Base-by-base conservation (phyloP, 2,888 invertebrate genomes). In the Cosmia pyralina region DNA sequence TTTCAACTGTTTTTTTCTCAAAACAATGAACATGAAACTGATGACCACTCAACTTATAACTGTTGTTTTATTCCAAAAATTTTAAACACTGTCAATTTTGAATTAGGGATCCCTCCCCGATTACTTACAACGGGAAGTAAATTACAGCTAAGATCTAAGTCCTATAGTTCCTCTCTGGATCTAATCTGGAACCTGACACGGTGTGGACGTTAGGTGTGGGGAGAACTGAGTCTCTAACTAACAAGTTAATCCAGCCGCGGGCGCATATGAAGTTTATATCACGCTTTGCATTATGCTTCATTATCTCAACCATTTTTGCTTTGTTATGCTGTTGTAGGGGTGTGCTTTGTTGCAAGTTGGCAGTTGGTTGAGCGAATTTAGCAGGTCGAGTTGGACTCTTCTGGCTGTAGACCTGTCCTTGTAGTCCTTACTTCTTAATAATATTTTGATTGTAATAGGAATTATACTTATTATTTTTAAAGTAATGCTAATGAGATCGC, bases 211-310 rank as follows among this genome's bases (percentile, higher is more conserved):
- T 72, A 76, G 79, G 76, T 84, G 81, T 78, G 74, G 71, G 72
- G 52, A 71, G 67, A 75, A 80, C 72, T 80, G 79, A 82, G 82
- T 77, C 75, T 88, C 85, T 90, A 92, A 92, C 92, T 94, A 94
- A 95, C 94, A 93, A 95, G 94, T 95, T 94, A 94, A 95, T 94
- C 93, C 92, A 89, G 94, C 95, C 94, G 75, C 89, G 72, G 94
- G 95, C 94, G 79, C 88, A 89, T 93, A 93, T 93, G 91, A 93
- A 93, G 92, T 94, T 94, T 92, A 94, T 95, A 94, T 94, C 94
- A 93, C 93, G 94, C 90, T 93, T 93, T 93, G 95, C 93, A 94
- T 94, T 94, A 95, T 93, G 93, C 91, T 95, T 94, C 94, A 94
- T 95, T 95, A 94, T 94, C 92, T 93, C 87, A 77, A 93, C 90